phyloP scores from a whole-genome alignment of 2,797 vertebrate genomes.

The Sylvia borin region DNA sequence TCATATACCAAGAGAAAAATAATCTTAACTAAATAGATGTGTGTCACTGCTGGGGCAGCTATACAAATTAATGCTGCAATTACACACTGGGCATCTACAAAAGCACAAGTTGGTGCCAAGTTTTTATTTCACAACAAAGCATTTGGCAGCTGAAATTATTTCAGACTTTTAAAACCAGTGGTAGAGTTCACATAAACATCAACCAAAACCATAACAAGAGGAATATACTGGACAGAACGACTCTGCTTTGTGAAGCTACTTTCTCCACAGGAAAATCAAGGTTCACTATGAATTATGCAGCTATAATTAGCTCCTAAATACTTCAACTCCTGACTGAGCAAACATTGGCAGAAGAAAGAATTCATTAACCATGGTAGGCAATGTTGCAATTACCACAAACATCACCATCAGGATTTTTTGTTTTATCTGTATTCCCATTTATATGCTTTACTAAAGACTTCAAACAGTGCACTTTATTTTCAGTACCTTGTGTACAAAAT shows the following conservation, averaged over 20 bases:
- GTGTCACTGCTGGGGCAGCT: slow-evolving; percentile 13
- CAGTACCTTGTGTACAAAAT: background rate
- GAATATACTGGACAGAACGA: background rate
- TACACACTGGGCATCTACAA: slow-evolving; percentile 58
- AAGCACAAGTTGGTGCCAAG: slow-evolving; percentile 79
- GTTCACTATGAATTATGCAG: background rate
- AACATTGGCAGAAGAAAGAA: background rate
- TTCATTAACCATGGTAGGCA: background rate
- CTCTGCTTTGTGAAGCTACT: background rate
- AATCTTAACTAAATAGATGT: background rate
- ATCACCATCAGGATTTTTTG: background rate
- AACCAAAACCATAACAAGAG: background rate
- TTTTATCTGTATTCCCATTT: background rate
- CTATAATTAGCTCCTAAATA: background rate
- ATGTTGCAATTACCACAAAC: background rate
- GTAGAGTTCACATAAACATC: background rate
- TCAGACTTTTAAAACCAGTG: background rate
- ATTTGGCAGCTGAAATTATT: background rate
- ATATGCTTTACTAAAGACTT: background rate
- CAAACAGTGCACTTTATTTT: background rate
- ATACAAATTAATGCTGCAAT: slow-evolving; percentile 29
- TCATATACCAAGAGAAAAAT: slow-evolving; percentile 52
- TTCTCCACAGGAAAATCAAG: background rate
- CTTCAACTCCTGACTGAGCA: background rate
- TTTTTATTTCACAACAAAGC: slow-evolving; percentile 72